These are phyloP conservation scores for Balaenoptera acutorostrata DNA, from an alignment of 2,113 vertebrate species.

Conservation along the genomic window DNA sequence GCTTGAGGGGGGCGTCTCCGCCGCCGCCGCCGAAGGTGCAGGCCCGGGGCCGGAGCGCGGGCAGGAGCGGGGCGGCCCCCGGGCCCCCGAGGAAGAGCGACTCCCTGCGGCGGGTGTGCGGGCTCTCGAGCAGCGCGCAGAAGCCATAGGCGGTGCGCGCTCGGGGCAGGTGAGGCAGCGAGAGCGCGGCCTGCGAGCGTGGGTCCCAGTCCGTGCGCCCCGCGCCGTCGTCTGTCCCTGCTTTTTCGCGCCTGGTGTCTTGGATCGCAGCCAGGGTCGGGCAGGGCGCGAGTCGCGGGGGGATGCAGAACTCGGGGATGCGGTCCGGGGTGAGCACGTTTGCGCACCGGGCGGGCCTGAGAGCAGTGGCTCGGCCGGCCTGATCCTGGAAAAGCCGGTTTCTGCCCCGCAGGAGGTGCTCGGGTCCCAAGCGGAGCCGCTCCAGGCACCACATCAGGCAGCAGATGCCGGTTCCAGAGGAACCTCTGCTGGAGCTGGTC, in stretches of 20 bases:
- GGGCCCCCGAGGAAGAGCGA: slow-evolving; percentile 86
- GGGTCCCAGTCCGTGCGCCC: slow-evolving; percentile 87
- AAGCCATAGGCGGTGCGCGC: slow-evolving; percentile 89
- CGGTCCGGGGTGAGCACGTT: slow-evolving; percentile 74
- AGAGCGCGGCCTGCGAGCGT: slow-evolving; percentile 89
- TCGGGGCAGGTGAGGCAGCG: slow-evolving; percentile 87
- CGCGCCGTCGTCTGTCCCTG: accelerated
- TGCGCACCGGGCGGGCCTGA: background rate
- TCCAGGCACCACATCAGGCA: slow-evolving; percentile 62
- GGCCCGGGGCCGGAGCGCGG: slow-evolving; percentile 73
- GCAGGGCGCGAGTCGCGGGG: slow-evolving; percentile 41
- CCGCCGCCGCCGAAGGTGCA: slow-evolving; percentile 49
- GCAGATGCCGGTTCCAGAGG: too few species aligned
- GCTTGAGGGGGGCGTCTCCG: accelerated
- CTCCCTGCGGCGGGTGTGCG: slow-evolving; percentile 90
- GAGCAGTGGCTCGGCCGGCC: too few species aligned
- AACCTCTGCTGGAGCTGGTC: background rate
- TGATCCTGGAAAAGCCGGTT: background rate
- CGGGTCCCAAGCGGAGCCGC: background rate
- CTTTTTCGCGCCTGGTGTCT: background rate
- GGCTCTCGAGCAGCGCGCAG: slow-evolving; percentile 89
- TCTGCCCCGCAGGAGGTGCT: slow-evolving; percentile 13
- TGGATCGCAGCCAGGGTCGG: background rate
- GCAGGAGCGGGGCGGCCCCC: background rate
- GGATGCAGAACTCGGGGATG: slow-evolving; percentile 78